phyloP scores from a whole-genome alignment of 2,113 vertebrate genomes.

The Phodopus roborovskii region DNA sequence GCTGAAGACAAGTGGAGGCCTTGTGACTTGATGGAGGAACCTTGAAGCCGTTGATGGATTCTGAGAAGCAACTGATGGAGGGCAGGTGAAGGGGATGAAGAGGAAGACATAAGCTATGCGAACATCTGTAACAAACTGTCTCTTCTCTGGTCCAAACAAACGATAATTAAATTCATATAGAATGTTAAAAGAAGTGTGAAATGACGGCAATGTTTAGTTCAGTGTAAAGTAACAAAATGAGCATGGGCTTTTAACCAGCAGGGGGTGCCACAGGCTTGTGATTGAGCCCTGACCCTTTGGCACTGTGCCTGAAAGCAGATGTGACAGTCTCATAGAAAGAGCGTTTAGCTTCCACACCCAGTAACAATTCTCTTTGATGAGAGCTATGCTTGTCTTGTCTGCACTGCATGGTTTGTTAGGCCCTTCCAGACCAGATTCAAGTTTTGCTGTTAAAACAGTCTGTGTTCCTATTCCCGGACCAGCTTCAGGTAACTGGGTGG shows the following conservation, averaged over 20 bases:
- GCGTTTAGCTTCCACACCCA: slow-evolving; percentile 78
- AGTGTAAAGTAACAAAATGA: slow-evolving; percentile 86
- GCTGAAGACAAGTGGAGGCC: slow-evolving; percentile 67
- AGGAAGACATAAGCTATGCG: slow-evolving; percentile 33
- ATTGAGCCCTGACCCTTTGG: slow-evolving; percentile 88
- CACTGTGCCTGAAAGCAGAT: slow-evolving; percentile 81
- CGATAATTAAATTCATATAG: slow-evolving; percentile 83
- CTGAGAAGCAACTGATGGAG: slow-evolving; percentile 63
- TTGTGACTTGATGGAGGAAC: slow-evolving; percentile 12
- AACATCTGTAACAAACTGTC: slow-evolving; percentile 44
- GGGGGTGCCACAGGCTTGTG: slow-evolving; percentile 91
- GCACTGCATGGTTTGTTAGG: slow-evolving; percentile 36
- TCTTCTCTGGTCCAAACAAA: slow-evolving; percentile 73
- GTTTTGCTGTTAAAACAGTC: neutral
- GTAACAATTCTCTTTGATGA: slow-evolving; percentile 72
- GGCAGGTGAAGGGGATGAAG: neutral
- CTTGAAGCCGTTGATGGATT: slow-evolving; percentile 74
- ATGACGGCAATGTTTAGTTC: slow-evolving; percentile 86
- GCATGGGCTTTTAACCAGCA: slow-evolving; percentile 89
- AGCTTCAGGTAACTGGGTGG: neutral
- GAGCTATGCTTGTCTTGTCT: slow-evolving; percentile 73
- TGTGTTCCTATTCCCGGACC: neutral
- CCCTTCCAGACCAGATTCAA: neutral
- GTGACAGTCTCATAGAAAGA: slow-evolving; percentile 80
- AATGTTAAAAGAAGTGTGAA: slow-evolving; percentile 87